These are phyloP conservation scores for Macquaria ambigua DNA, from an alignment of 2,113 vertebrate genomes.

Conservation along the genomic window DNA sequence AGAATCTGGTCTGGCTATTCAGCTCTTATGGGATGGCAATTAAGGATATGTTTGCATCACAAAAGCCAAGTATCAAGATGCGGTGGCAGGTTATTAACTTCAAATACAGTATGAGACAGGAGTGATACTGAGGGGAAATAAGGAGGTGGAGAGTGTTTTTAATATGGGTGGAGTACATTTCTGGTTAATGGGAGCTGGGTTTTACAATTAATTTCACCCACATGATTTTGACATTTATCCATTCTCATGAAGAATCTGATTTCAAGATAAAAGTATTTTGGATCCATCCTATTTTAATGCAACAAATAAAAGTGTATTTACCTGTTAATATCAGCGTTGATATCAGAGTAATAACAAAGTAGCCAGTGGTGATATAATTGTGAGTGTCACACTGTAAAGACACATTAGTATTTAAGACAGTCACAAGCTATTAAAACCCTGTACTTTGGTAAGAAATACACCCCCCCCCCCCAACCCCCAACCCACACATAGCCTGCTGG, in stretches of 20 bases:
- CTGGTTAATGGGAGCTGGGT: slow-evolving; percentile 20
- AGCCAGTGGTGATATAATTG: background rate
- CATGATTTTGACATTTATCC: slow-evolving; percentile 6
- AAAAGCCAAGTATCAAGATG: slow-evolving; percentile 80
- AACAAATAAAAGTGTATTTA: slow-evolving; percentile 6
- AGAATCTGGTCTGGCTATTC: slow-evolving; percentile 78
- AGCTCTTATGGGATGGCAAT: slow-evolving; percentile 80
- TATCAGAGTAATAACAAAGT: slow-evolving; percentile 13
- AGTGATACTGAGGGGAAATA: slow-evolving; percentile 66
- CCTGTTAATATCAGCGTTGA: slow-evolving; percentile 5
- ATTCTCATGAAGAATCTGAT: slow-evolving; percentile 4
- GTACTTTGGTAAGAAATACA: slow-evolving; percentile 75
- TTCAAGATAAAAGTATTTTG: background rate
- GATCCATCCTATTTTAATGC: background rate
- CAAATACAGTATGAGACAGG: slow-evolving; percentile 73
- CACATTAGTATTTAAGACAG: slow-evolving; percentile 38
- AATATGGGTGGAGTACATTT: slow-evolving; percentile 44
- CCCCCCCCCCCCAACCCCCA: slow-evolving; percentile 24
- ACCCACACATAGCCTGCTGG: slow-evolving; percentile 78
- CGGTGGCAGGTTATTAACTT: slow-evolving; percentile 81
- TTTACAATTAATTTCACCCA: slow-evolving; percentile 12
- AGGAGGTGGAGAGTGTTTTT: slow-evolving; percentile 47
- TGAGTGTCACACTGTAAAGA: slow-evolving; percentile 25
- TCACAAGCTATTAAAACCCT: slow-evolving; percentile 67
- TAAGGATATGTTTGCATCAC: slow-evolving; percentile 84